Base-by-base conservation (phyloP, 2,797 vertebrate species). In the Urosaurus nigricauda region DNA sequence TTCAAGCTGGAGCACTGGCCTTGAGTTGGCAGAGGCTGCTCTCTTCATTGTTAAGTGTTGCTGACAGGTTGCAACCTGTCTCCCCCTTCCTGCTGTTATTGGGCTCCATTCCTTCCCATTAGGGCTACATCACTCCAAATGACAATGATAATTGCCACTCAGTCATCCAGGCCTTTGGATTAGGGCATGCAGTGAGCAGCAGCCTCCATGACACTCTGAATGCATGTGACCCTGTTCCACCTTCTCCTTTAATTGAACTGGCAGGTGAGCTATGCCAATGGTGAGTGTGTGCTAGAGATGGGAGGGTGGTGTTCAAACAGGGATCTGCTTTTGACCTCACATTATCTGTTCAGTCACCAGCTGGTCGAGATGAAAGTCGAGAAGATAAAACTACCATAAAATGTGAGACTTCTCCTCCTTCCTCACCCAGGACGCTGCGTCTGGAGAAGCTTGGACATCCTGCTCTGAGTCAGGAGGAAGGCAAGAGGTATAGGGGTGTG, bases 331-430 rank as follows among this genome's bases (percentile, higher is more conserved):
- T 91, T 91, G 32, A 84, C 86, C 95, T 97, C 90, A 90, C 83
- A 92, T 92, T 86, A 1, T 96, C 89, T 96, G 95, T 96, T 93
- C 93, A 99, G 99, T 98, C 99, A 9, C 98, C 99, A 5, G 98
- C 98, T 95, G 96, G 96, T 95, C 96, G 97, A 93, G 97, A 98
- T 24, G 98, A 99, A 96, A 97, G 97, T 89, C 96, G 98, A 75
- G 98, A 98, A 96, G 99, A 99, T 95, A 99, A 99, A 97, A 98
- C 99, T 92, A 99, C 98, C 83, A 99, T 99, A 97, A 98, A 98
- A 96, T 99, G 99, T 89, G 99, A 99, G 97, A 99, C 98, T 0
- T 99, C 99, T 8, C 98, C 99, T 2, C 99, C 99, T 1, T 98
- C 98, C 35, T 99, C 98, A 21, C 99, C 99, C 80, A 98, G 98